Evolutionary conservation across 2,888 invertebrate species (phyloP).

Genomic region (Spisula solida): DNA sequence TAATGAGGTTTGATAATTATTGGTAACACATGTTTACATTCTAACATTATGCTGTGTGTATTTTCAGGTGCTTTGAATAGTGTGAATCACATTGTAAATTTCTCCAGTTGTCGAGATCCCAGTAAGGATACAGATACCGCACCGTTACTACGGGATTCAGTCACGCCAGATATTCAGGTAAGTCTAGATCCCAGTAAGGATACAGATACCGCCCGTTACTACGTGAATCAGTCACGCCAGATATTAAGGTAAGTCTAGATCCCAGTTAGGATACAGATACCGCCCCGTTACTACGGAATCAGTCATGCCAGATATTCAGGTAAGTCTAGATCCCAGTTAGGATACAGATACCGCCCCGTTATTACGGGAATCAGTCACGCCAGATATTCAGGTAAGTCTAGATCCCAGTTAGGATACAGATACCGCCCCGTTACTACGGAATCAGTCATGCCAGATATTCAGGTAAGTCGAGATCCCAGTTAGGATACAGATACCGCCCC

Average conservation of each 20-base stretch:
- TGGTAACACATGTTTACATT: background rate
- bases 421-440: too few species aligned
- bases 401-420: background rate
- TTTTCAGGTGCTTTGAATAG: slow-evolving; percentile 81
- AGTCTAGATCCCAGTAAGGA: slow-evolving; percentile 64
- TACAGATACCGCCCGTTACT: slow-evolving; percentile 85
- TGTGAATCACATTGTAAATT: slow-evolving; percentile 84
- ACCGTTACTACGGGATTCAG: slow-evolving; percentile 83
- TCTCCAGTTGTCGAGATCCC: slow-evolving; percentile 79
- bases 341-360: slow-evolving; percentile 84
- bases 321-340: slow-evolving; percentile 73
- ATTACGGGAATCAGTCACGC: slow-evolving; percentile 81
- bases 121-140: slow-evolving; percentile 83
- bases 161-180: slow-evolving; percentile 79
- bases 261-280: background rate
- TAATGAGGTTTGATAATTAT: too few species aligned
- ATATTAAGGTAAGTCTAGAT: slow-evolving; percentile 73
- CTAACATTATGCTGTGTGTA: background rate
- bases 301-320: too few species aligned
- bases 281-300: too few species aligned
- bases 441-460: too few species aligned
- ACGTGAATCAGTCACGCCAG: slow-evolving; percentile 81
- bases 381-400: slow-evolving; percentile 78
- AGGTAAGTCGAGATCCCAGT: too few species aligned
- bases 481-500: too few species aligned